Evolutionary conservation across 2,113 vertebrate genomes (phyloP).

Genomic region (Ardeotis arabs): DNA sequence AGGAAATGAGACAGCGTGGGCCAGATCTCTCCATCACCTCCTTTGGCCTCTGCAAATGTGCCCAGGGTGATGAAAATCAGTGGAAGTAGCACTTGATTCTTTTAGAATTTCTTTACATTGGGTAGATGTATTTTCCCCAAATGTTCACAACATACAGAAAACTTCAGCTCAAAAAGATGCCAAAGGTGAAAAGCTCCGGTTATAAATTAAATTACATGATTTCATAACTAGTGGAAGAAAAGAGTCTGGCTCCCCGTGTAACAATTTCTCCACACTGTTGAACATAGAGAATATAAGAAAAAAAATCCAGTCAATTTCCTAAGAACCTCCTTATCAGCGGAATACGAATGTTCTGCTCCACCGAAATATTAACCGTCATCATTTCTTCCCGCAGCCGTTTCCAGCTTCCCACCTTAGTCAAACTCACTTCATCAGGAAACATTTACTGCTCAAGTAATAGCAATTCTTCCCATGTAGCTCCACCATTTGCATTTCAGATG

Average conservation of each 20-base stretch:
- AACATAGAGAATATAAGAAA: background rate
- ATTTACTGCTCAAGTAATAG: constrained; percentile 38
- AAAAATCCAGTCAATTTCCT: constrained; percentile 15
- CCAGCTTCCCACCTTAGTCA: constrained; percentile 53
- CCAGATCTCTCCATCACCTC: background rate
- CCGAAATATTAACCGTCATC: constrained; percentile 1
- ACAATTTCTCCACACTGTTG: background rate
- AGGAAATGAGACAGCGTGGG: background rate
- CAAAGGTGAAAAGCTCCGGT: background rate
- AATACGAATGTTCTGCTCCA: constrained; percentile 45
- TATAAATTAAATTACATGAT: constrained; percentile 32
- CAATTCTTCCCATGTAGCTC: constrained; percentile 50
- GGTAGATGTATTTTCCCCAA: background rate
- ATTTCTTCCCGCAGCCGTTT: constrained; percentile 6
- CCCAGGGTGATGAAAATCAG: background rate
- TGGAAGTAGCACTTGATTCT: background rate
- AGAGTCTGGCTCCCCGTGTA: background rate
- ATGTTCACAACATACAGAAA: background rate
- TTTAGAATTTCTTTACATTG: background rate
- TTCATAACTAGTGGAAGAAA: background rate
- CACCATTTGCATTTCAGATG: constrained; percentile 64
- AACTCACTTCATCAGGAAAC: constrained; percentile 53
- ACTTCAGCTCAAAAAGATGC: background rate
- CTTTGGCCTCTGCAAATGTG: background rate
- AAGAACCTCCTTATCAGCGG: constrained; percentile 50